Evolutionary conservation across 2,888 invertebrate genomes (phyloP).

Genomic region (Carabus problematicus): DNA sequence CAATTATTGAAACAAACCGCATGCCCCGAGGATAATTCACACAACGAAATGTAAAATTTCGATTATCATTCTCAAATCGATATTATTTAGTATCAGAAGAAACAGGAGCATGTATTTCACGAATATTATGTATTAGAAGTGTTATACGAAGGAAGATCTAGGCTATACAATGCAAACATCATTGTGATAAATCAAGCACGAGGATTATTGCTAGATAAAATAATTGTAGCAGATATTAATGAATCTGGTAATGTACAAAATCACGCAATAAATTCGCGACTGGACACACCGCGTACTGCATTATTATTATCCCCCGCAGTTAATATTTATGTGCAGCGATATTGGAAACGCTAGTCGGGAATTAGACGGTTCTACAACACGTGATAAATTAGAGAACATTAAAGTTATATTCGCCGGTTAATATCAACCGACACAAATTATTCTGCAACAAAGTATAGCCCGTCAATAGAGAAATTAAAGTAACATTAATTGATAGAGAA

Average conservation of each 20-base stretch:
- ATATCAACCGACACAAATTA: constrained; percentile 26
- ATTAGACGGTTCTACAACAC: constrained; percentile 21
- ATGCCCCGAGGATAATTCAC: constrained; percentile 14
- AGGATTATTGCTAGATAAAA: constrained; percentile 19
- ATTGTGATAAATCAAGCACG: neutral
- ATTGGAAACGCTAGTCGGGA: constrained; percentile 25
- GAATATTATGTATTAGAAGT: no score
- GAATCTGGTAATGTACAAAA: constrained; percentile 31
- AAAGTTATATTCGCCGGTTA: constrained; percentile 31
- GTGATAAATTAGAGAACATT: constrained; percentile 32
- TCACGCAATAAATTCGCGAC: constrained; percentile 29
- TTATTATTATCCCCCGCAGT: constrained; percentile 25
- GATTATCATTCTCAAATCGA: no score
- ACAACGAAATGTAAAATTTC: no score
- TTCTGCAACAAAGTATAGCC: constrained; percentile 21
- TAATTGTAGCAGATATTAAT: constrained; percentile 30
- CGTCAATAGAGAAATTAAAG: constrained; percentile 22
- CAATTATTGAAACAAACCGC: constrained; percentile 24
- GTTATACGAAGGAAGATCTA: no score
- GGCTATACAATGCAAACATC: no score
- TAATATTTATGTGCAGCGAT: constrained; percentile 26
- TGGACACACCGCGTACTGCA: constrained; percentile 13
- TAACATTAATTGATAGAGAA: constrained; percentile 7
- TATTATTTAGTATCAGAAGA: no score
- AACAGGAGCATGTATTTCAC: no score